phyloP scores from a whole-genome alignment of 2,888 invertebrate species.

The Drosophila falleni region DNA sequence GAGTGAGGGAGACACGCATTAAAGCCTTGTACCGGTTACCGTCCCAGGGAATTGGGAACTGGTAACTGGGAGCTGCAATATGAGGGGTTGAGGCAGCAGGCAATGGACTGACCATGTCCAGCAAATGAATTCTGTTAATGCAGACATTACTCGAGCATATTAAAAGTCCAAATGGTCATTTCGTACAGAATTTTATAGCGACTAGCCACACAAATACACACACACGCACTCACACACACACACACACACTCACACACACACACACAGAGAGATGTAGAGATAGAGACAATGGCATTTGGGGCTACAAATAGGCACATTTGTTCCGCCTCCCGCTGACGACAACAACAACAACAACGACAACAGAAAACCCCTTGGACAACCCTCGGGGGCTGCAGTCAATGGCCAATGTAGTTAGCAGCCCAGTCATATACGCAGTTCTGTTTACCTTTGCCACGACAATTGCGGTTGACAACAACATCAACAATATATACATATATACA shows the following conservation, averaged over 20 bases:
- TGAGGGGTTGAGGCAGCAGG: background rate
- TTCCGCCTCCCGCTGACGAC: conserved; percentile 48
- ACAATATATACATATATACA: background rate
- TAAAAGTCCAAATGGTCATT: conserved; percentile 83
- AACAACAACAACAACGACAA: conserved; percentile 3
- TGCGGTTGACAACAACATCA: conserved; percentile 69
- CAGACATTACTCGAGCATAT: conserved; percentile 83
- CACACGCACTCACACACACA: conserved; percentile 32
- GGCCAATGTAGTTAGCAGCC: conserved; percentile 68
- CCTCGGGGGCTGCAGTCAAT: conserved; percentile 65
- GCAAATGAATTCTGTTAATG: conserved; percentile 84
- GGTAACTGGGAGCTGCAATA: conserved; percentile 1
- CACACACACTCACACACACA: conserved; percentile 34
- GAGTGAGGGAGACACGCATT: conserved; percentile 11
- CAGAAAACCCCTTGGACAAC: conserved; percentile 36
- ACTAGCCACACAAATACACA: conserved; percentile 50
- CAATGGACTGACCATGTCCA: conserved; percentile 49
- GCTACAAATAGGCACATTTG: conserved; percentile 78
- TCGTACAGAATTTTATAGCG: conserved; percentile 79
- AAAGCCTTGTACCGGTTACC: conserved; percentile 39
- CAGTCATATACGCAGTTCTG: conserved; percentile 68
- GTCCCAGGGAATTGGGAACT: conserved; percentile 43
- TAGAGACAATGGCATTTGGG: conserved; percentile 40
- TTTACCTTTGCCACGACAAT: conserved; percentile 81
- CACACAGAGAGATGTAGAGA: conserved; percentile 11